Evolutionary conservation across 1,140 invertebrate genomes (phyloP), one percentile per base, ranked within the genome.

Genomic region (Drosophila yakuba): DNA sequence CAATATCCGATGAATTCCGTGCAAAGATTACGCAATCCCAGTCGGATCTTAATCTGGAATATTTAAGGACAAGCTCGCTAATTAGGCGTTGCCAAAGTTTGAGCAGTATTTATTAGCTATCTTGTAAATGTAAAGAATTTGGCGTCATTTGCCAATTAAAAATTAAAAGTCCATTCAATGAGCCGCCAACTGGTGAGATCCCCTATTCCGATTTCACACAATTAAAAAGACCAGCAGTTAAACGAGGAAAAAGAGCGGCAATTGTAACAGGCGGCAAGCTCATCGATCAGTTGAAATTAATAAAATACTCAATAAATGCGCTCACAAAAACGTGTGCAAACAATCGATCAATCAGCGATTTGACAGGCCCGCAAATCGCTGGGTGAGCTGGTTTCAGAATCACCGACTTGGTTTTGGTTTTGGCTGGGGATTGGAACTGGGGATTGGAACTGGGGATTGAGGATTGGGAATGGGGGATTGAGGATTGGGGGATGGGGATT

Each of bases 281-380:
- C 84, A 91, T 91, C 88, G 88, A 91, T 91, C 88, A 88, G 83
- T 84, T 76, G 60, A 90, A 89, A 91, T 91, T 91, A 91, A 91
- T 91, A 84, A 91, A 84, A 84, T 90, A 83, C 84, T 89, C 84
- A 89, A 89, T 89, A 90, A 89, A 89, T 89, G 68, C 80, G 80
- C 77, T 91, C 88, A 91, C 74, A 89, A 91, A 91, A 81, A 91
- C 72, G 81, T 88, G 83, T 91, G 88, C 88, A 90, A 90, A 90
- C 88, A 91, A 91, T 91, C 88, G 88, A 91, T 91, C 88, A 91
- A 91, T 91, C 88, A 91, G 52, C 50, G 48, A 50, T 89, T 84
- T 91, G 88, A 91, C 88, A 85, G 83, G 55, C 63, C 61, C 56
- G 74, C 78, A 85, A 85, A 82, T 81, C 64, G 38, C 32, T 12